These are phyloP conservation scores for Caenorhabditis remanei DNA, from an alignment of 1,140 invertebrate species.

Conservation along the genomic window DNA sequence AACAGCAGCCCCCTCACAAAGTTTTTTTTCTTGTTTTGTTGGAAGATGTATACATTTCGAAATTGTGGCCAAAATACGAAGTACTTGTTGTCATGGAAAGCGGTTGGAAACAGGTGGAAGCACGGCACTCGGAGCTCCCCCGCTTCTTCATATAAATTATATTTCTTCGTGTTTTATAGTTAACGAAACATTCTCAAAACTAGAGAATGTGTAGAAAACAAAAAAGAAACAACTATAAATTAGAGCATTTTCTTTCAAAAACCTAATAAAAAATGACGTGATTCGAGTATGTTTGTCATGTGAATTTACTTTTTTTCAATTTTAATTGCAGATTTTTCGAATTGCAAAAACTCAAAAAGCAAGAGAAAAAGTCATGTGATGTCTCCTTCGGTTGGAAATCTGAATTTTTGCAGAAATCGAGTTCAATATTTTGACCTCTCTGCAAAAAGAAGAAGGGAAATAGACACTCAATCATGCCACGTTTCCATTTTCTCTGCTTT, in stretches of 20 bases:
- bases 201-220: not conserved
- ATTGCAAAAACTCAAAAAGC: not conserved
- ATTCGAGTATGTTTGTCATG: not conserved
- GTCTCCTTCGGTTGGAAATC: not conserved
- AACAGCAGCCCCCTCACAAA: too few species aligned
- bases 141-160: too few species aligned
- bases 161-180: too few species aligned
- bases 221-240: not conserved
- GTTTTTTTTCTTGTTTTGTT: not conserved
- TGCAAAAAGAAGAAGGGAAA: not conserved
- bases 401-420: conserved; percentile 5
- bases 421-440: not conserved
- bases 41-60: not conserved
- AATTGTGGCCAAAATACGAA: not conserved
- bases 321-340: not conserved
- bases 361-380: not conserved
- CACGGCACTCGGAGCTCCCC: not conserved
- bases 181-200: not conserved
- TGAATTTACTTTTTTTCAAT: not conserved
- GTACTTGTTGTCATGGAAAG: conserved; percentile 3
- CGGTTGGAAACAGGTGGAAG: not conserved
- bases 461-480: not conserved
- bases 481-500: not conserved
- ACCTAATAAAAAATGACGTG: not conserved
- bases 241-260: not conserved